Evolutionary conservation across 2,888 invertebrate genomes (phyloP), one percentile per base, ranked within the genome.

Genomic region (Onthophagus sagittarius): DNA sequence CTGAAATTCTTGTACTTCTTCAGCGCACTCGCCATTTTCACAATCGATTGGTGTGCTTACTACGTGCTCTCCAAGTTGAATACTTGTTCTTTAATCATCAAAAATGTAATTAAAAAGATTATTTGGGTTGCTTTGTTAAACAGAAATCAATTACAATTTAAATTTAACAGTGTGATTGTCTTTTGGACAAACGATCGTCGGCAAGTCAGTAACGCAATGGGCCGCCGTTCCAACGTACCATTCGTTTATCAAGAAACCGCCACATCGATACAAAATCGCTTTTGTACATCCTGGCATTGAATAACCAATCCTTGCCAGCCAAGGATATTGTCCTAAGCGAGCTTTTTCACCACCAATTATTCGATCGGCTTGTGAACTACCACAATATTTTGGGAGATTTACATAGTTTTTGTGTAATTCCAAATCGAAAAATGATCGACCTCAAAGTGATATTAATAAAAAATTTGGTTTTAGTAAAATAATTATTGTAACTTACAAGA

Each of bases 301-400:
- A 78, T 89, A 90, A 72, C 89, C 90, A 6, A 91, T 84, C 14
- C 89, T 85, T 0, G 85, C 88, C 15, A 91, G 85, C 91, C 91
- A 91, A 0, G 91, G 91, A 81, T 88, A 90, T 78, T 90, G 88
- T 0, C 90, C 91, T 2, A 91, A 81, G 0, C 85, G 83, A 0
- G 91, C 90, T 71, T 87, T 86, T 33, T 83, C 79, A 0, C 91
- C 91, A 0, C 91, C 91, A 39, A 91, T 89, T 79, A 91, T 91
- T 67, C 91, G 86, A 79, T 90, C 89, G 0, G 86, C 81, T 7
- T 85, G 85, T 73, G 87, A 87, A 71, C 87, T 86, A 0, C 91
- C 91, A 76, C 91, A 91, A 0, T 85, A 82, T 4, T 81, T 75
- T 0, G 88, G 85, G 74, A 90, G 77, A 15, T 83, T 80, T 7